These are phyloP conservation scores for Squalus acanthias DNA, from an alignment of 2,797 vertebrate genomes.

Conservation along the genomic window DNA sequence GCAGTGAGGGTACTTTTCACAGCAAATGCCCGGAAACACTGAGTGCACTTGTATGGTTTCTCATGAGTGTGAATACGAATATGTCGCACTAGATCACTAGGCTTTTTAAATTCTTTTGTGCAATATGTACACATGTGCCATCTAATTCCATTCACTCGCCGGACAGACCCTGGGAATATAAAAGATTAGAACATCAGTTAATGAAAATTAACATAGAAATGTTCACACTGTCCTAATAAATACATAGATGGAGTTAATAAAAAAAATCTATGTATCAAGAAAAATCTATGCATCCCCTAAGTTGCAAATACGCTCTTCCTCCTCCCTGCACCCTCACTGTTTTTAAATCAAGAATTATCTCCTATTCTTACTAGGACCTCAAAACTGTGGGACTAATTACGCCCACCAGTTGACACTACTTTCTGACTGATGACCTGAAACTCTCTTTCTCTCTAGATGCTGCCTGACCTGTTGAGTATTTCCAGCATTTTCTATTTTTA, in stretches of 20 bases:
- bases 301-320: neutral
- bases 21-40: conserved; percentile 94
- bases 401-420: neutral
- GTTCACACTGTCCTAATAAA: neutral
- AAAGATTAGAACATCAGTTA: neutral
- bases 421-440: neutral
- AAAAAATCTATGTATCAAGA: neutral
- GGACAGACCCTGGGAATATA: conserved; percentile 72
- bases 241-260: neutral
- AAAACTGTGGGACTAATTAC: neutral
- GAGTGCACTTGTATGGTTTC: conserved; percentile 97
- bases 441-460: no score
- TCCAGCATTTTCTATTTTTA: no score
- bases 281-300: neutral
- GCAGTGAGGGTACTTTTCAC: conserved; percentile 98
- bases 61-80: conserved; percentile 98
- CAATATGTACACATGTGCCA: conserved; percentile 97
- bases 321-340: neutral
- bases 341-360: neutral
- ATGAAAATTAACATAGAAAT: neutral
- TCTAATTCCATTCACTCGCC: conserved; percentile 87
- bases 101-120: conserved; percentile 95
- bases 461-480: no score
- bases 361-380: neutral
- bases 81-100: conserved; percentile 92